Base-by-base conservation (phyloP, 2,113 vertebrate genomes). In the Micromys minutus region DNA sequence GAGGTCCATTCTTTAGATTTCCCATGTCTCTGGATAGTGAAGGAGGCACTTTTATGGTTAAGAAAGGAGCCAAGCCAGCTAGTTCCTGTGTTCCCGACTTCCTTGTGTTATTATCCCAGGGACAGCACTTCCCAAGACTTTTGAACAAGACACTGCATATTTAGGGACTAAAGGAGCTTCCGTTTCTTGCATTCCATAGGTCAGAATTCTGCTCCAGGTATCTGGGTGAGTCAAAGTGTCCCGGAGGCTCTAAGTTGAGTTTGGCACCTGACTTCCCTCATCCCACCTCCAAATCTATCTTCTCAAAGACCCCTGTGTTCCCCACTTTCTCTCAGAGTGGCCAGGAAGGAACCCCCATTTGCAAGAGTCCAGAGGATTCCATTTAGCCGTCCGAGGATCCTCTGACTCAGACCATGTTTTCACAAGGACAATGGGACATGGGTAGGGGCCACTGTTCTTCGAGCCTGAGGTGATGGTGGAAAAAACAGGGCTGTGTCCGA, bases 401-500 rank as follows among this genome's bases (percentile, higher is more conserved):
- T 57, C 59, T 21, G 71, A 17, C 9, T 12, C 34, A 87, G 69
- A 42, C 24, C 22, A 24, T 24, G 1, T 52, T 16, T 12, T 21
- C 19, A 2, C 16, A 39, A 4, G 3, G 77, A 24, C 69, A 42
- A 17, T 31, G 15, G 63, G 39, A 6, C 3, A 0, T 36, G 4
- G 42, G 3, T 15, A 0, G 59, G 42, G 42, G 1, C 21, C 16
- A 3, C 50, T 1, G 1, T 9, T 29, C 22, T 29, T 29, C 8
- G 2, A 34, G 17, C 52, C 3, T 0, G 1, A 55, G 47, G 39
- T 21, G 50, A 29, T 2, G 15, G 29, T 9, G 0, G 55, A 1
- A 34, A 80, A 22, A n/a, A 12, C 29, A 17, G 26, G 1, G 17
- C 1, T 12, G 3, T 0, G 0, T 5, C 29, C 29, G 0, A 10